These are phyloP conservation scores for Chaetops frenatus DNA, from an alignment of 2,113 vertebrate species.

Conservation along the genomic window DNA sequence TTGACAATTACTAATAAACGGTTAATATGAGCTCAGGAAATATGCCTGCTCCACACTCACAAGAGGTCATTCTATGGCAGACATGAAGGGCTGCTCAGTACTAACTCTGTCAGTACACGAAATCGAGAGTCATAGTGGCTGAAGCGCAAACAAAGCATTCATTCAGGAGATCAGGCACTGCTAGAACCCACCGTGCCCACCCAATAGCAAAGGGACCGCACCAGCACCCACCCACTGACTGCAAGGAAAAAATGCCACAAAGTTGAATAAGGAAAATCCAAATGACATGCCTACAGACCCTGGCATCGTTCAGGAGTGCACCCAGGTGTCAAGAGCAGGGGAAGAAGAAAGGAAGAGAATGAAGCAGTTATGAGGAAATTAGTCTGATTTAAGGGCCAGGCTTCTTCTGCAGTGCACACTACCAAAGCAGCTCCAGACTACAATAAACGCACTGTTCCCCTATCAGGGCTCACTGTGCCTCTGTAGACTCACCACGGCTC, in stretches of 20 bases:
- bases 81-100: neutral
- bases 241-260: neutral
- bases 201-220: neutral
- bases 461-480: neutral
- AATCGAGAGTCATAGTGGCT: neutral
- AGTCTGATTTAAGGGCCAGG: neutral
- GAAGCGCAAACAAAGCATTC: neutral
- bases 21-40: neutral
- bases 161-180: neutral
- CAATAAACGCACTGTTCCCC: constrained; percentile 17
- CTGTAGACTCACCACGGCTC: neutral
- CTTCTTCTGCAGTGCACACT: neutral
- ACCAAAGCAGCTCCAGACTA: neutral
- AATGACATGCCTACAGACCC: neutral
- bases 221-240: neutral
- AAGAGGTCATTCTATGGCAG: neutral
- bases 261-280: neutral
- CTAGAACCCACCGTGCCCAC: neutral
- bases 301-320: neutral
- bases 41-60: neutral
- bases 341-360: neutral
- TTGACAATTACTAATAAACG: neutral
- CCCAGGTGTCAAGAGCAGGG: neutral
- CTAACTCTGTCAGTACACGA: neutral
- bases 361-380: constrained; percentile 1